Percentiles rank a stretch among this genome's conserved stretches.
phyloP scores from a whole-genome alignment of 2,113 vertebrate species.

The Peromyscus polionotus region DNA sequence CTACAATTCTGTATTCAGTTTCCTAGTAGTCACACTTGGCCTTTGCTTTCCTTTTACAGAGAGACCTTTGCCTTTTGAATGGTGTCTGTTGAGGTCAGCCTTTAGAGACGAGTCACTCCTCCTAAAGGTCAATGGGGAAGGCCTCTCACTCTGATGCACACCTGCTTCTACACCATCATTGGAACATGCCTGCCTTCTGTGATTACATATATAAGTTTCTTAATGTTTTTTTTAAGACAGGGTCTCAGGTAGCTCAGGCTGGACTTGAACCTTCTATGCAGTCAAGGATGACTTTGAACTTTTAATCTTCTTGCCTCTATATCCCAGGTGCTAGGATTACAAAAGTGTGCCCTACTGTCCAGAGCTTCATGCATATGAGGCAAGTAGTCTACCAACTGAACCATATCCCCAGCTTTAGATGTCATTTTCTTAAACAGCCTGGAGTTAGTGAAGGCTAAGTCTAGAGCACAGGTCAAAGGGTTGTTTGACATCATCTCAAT shows the following conservation, averaged over 20 bases:
- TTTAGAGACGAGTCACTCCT: neutral
- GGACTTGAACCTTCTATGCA: neutral
- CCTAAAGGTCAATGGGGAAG: neutral
- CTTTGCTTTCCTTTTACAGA: conserved; percentile 20
- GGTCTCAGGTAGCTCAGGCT: neutral
- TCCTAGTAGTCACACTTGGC: neutral
- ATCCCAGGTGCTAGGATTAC: neutral
- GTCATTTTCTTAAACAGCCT: conserved; percentile 20
- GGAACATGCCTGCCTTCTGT: neutral
- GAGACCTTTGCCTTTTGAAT: neutral
- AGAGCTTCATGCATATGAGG: neutral
- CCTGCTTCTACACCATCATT: neutral
- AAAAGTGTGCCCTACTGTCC: neutral
- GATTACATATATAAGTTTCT: neutral
- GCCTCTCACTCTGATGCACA: neutral
- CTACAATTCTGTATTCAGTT: neutral
- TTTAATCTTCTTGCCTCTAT: neutral
- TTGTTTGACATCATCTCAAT: neutral
- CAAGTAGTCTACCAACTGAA: neutral
- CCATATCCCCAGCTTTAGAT: neutral
- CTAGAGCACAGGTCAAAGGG: neutral
- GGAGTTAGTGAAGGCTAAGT: neutral
- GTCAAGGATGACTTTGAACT: neutral
- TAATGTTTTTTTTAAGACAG: neutral
- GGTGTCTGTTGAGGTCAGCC: neutral